Evolutionary conservation across 1,140 invertebrate species (phyloP).

Genomic region (Macrosteles quadrilineatus): DNA sequence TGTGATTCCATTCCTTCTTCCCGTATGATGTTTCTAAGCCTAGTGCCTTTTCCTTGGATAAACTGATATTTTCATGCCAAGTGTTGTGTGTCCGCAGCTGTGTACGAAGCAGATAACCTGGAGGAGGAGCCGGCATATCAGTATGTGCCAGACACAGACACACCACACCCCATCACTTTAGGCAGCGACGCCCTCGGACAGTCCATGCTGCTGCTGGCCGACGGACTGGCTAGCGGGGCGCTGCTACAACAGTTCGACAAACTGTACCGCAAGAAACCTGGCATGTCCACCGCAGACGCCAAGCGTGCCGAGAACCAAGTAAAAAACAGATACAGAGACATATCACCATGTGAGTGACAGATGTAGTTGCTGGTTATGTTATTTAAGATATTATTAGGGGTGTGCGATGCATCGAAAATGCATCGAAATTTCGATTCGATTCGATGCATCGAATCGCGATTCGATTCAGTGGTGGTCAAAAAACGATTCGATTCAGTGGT

Average conservation of each 20-base stretch:
- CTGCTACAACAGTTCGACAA: constrained; percentile 91
- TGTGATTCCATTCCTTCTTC: no score
- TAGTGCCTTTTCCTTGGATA: no score
- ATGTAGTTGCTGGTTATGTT: no score
- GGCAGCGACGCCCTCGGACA: constrained; percentile 72
- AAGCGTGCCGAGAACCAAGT: constrained; percentile 78
- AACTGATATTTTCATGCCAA: no score
- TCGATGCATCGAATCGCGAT: no score
- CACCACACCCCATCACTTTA: constrained; percentile 46
- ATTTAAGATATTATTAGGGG: no score
- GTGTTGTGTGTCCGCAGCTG: no score
- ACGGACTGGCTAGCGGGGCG: constrained; percentile 89
- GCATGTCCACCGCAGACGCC: constrained; percentile 79
- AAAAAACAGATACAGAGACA: constrained; percentile 97
- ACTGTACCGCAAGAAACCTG: constrained; percentile 88
- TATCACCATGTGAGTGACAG: constrained; percentile 91
- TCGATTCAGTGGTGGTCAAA: no score
- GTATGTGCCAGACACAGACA: constrained; percentile 78
- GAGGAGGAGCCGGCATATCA: constrained; percentile 62
- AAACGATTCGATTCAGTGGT: no score
- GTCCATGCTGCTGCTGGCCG: constrained; percentile 86
- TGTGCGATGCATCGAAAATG: no score
- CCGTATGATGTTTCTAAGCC: no score
- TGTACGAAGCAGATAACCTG: constrained; percentile 57
- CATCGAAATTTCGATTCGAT: no score